Percentiles rank a stretch among this genome's conserved stretches.
Conservation (phyloP, 2,888 invertebrate genomes). For the Drosophila recens region DNA sequence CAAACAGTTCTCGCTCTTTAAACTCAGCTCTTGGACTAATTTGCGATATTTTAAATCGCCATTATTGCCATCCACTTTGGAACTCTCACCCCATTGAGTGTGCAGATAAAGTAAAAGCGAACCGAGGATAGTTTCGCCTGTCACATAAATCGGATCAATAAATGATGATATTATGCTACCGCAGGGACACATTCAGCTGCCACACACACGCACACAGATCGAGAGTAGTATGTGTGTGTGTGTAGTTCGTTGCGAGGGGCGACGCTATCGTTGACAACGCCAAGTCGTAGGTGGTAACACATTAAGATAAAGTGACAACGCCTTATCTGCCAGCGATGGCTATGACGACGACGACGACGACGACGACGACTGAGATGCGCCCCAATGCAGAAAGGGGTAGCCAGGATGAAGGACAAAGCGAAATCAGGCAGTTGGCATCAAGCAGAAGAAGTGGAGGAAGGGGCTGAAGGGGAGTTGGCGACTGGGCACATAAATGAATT, state of each 20-base stretch:
- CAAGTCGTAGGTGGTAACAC: constrained; percentile 82
- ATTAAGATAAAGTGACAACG: constrained; percentile 82
- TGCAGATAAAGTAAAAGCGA: constrained; percentile 64
- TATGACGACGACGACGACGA: constrained; percentile 14
- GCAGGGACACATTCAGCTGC: constrained; percentile 81
- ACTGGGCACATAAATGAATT: constrained; percentile 74
- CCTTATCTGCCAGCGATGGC: constrained; percentile 54
- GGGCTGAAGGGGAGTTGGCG: neutral
- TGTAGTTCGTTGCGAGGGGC: constrained; percentile 13
- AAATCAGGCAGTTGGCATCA: constrained; percentile 71
- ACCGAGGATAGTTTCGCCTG: constrained; percentile 75
- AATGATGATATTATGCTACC: constrained; percentile 83
- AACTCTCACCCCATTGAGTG: constrained; percentile 12
- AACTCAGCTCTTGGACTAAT: constrained; percentile 58
- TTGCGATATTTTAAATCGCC: constrained; percentile 57
- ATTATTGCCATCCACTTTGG: neutral
- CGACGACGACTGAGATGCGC: constrained; percentile 33
- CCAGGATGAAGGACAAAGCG: constrained; percentile 69
- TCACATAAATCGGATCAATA: constrained; percentile 84
- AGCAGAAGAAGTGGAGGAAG: neutral
- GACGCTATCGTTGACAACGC: constrained; percentile 37
- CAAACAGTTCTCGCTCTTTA: constrained; percentile 45
- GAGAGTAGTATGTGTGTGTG: neutral
- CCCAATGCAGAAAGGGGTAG: constrained; percentile 70
- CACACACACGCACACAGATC: constrained; percentile 45